phyloP scores from a whole-genome alignment of 2,113 vertebrate species.

The Microcebus griseorufus region DNA sequence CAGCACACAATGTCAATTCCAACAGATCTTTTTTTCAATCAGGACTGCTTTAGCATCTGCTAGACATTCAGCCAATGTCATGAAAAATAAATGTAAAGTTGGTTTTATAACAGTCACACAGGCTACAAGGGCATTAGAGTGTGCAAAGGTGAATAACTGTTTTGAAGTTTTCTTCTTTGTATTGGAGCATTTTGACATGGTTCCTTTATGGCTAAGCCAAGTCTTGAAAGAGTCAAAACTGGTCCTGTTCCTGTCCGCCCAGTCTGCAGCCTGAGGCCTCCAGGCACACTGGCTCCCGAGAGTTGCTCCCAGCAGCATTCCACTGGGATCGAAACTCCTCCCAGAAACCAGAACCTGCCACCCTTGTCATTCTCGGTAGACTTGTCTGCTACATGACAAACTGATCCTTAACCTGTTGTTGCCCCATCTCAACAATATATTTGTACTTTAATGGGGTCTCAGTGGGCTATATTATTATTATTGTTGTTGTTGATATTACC shows the following conservation, averaged over 20 bases:
- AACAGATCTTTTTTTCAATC: background rate
- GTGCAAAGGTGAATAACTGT: background rate
- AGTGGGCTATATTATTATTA: background rate
- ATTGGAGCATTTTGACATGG: background rate
- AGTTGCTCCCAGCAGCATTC: background rate
- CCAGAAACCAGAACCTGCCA: background rate
- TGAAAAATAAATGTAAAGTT: background rate
- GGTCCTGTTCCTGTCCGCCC: background rate
- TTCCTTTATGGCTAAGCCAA: background rate
- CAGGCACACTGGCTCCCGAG: background rate
- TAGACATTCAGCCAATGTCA: background rate
- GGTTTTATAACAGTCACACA: background rate
- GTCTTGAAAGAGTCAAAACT: background rate
- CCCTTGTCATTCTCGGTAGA: background rate
- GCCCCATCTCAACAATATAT: background rate
- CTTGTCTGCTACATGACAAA: background rate
- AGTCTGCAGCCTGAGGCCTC: background rate
- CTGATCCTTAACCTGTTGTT: background rate
- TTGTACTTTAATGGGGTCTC: background rate
- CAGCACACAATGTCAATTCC: background rate
- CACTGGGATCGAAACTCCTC: background rate
- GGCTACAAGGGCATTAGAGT: background rate
- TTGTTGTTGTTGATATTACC: background rate
- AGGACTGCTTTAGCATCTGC: background rate
- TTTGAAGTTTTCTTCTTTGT: constrained; percentile 5